Evolutionary conservation across 2,888 invertebrate species (phyloP), one percentile per base, ranked within the genome.

Genomic region (Tortrix viridana): DNA sequence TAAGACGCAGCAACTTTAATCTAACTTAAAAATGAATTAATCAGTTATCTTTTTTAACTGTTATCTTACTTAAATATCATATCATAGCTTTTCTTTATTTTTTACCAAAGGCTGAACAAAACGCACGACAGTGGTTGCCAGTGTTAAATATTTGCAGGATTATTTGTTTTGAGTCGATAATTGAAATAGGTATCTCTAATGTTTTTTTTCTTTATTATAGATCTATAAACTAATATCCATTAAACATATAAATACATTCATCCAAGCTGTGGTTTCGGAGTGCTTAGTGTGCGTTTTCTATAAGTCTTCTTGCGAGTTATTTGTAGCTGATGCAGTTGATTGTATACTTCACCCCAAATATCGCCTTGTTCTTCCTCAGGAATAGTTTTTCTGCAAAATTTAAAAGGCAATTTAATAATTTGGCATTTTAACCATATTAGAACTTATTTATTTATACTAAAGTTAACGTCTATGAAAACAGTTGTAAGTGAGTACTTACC

Each of bases 301-400:
- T 84, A 79, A 69, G 77, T 77, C 70, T 89, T 90, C 79, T 89
- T 89, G 53, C 95, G 93, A 23, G 94, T 90, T 23, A 95, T 82
- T 75, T 96, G 96, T 64, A 96, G 78, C 71, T 95, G 94, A 72
- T 95, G 95, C 46, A 97, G 83, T 74, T 97, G 95, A 5, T 94
- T 92, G 76, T 96, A 94, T 2, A 98, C 95, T 87, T 98, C 98
- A 1, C 95, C 89, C 93, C 95, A 98, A 74, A 99, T 97, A 77
- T 96, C 94, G 32, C 92, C 93, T 80, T 98, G 97, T 65, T 98
- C 98, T 82, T 98, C 98, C 72, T 96, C 96, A 9, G 98, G 96
- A 74, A 98, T 96, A 1, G 97, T 96, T 82, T 93, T 92, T 76
- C 96, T 95, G 82, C 14, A 92, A 91, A 72, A 68, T 58, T 69